Evolutionary conservation across 2,888 invertebrate genomes (phyloP).

Genomic region (Himalopsyche kuldschensis): DNA sequence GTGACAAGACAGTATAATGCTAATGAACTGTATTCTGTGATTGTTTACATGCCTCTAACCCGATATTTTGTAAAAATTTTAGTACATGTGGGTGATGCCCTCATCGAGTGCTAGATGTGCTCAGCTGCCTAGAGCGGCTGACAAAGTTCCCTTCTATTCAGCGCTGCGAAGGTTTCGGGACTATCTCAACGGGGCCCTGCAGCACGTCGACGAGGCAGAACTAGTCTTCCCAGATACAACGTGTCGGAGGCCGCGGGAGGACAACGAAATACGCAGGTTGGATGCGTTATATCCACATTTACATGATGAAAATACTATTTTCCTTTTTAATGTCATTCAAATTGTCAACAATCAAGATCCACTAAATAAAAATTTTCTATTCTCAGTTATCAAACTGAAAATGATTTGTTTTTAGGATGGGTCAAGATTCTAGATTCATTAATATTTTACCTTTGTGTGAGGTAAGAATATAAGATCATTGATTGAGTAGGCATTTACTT

Average conservation of each 20-base stretch:
- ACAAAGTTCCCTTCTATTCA: constrained; percentile 97
- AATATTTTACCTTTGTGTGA: too few relatives aligned
- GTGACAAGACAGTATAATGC: too few relatives aligned
- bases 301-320: too few relatives aligned
- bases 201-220: constrained; percentile 84
- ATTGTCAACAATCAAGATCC: too few relatives aligned
- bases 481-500: too few relatives aligned
- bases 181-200: constrained; percentile 83
- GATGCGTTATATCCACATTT: neutral
- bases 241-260: constrained; percentile 56
- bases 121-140: constrained; percentile 94
- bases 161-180: constrained; percentile 95
- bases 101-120: constrained; percentile 97
- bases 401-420: too few relatives aligned
- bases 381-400: too few relatives aligned
- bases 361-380: too few relatives aligned
- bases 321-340: too few relatives aligned
- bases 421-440: too few relatives aligned
- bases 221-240: constrained; percentile 74
- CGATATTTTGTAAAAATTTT: constrained; percentile 40
- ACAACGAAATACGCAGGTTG: constrained; percentile 55
- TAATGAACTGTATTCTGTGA: too few relatives aligned
- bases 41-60: neutral
- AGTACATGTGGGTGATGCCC: constrained; percentile 99
- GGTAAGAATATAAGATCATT: too few relatives aligned